Conservation (phyloP, 2,888 invertebrate species). For the Drosophila mulleri region DNA sequence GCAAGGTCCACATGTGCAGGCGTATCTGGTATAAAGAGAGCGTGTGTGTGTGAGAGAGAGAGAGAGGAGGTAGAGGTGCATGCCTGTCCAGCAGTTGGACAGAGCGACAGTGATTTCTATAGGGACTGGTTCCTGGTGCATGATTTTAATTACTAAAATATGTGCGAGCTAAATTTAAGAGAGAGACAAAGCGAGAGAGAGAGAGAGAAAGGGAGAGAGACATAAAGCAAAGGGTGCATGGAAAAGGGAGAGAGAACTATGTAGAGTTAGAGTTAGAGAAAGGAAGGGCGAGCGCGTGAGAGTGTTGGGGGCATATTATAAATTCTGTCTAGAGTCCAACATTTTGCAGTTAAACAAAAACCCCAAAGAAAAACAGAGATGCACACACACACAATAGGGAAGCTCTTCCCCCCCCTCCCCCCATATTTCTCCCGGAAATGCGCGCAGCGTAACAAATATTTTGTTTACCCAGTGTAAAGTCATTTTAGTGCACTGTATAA, state of each 20-base stretch:
- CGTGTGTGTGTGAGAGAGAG: too few species aligned
- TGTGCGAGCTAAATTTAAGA: constrained; percentile 74
- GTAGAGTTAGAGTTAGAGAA: not conserved
- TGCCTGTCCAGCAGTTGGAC: constrained; percentile 23
- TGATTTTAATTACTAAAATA: constrained; percentile 80
- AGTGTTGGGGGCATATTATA: constrained; percentile 11
- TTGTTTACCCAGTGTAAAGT: constrained; percentile 78
- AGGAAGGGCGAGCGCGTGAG: not conserved
- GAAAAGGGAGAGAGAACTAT: not conserved
- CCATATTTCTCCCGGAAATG: constrained; percentile 48
- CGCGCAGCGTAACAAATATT: constrained; percentile 64
- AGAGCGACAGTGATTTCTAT: constrained; percentile 74
- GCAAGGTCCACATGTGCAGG: constrained; percentile 85
- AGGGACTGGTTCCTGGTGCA: constrained; percentile 82
- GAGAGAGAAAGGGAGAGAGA: constrained; percentile 1
- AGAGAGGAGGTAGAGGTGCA: constrained; percentile 3
- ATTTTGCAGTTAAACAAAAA: constrained; percentile 11
- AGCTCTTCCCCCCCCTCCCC: not conserved
- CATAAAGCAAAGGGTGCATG: not conserved
- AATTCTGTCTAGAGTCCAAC: constrained; percentile 15
- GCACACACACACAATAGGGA: not conserved
- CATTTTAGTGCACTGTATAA: constrained; percentile 73
- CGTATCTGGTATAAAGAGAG: constrained; percentile 84
- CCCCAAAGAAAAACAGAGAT: constrained; percentile 3
- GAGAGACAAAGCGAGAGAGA: constrained; percentile 20